A percentile compares a stretch with the other conserved stretches of the same genome.
phyloP scores from a whole-genome alignment of 1,140 invertebrate genomes.

The Pogonomyrmex barbatus region DNA sequence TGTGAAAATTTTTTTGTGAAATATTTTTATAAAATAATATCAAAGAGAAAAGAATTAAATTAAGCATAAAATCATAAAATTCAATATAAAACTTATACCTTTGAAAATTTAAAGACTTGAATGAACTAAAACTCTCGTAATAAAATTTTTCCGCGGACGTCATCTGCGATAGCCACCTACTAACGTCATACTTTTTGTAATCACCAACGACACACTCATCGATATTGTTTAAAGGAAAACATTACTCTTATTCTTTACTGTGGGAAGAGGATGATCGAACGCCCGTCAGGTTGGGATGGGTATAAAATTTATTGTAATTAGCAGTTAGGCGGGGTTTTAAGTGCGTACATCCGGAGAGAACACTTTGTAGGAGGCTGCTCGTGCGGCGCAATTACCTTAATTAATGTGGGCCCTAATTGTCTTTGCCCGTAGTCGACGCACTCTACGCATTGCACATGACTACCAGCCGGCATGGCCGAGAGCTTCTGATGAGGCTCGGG shows the following conservation, averaged over 20 bases:
- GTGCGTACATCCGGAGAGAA: constrained; percentile 81
- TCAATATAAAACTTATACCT: background rate
- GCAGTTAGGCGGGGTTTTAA: constrained; percentile 78
- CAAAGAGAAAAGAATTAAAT: background rate
- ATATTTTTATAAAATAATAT: background rate
- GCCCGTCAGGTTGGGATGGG: constrained; percentile 23
- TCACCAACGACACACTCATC: background rate
- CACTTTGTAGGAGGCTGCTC: constrained; percentile 77
- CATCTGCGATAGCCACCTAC: background rate
- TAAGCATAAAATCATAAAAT: too few species aligned
- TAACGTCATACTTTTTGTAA: background rate
- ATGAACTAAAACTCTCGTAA: background rate
- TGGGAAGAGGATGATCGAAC: constrained; percentile 15
- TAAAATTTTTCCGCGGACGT: background rate
- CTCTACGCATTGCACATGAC: constrained; percentile 51
- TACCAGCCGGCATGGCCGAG: constrained; percentile 44
- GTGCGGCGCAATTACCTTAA: constrained; percentile 81
- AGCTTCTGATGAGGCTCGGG: background rate
- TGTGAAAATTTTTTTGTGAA: background rate
- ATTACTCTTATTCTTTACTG: background rate
- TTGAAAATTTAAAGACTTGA: background rate
- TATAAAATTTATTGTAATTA: constrained; percentile 76
- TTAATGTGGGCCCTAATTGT: constrained; percentile 82
- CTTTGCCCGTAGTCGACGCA: constrained; percentile 46
- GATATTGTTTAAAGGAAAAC: background rate